Evolutionary conservation across 2,797 vertebrate species (phyloP).

Genomic region (Petrocephalus schoutedeni): DNA sequence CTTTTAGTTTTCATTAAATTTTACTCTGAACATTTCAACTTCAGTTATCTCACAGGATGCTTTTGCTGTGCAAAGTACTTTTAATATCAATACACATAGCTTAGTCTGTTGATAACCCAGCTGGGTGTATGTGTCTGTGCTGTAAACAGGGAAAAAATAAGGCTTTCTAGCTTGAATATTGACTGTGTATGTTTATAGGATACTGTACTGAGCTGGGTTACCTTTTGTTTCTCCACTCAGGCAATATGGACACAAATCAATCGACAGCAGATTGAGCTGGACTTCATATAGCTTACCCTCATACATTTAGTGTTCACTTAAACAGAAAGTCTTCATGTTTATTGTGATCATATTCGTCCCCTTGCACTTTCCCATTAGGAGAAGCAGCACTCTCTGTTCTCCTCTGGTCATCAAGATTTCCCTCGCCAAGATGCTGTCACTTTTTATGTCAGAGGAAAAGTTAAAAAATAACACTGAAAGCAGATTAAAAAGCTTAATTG

Average conservation of each 20-base stretch:
- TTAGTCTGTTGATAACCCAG: neutral
- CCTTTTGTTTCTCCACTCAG: neutral
- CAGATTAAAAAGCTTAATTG: neutral
- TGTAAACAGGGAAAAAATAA: neutral
- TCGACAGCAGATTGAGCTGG: neutral
- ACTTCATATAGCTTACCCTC: neutral
- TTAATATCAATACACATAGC: neutral
- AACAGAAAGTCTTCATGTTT: neutral
- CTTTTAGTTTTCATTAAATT: too few relatives aligned
- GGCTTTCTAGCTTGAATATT: neutral
- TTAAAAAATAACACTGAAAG: neutral
- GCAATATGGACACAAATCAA: neutral
- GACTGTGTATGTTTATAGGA: neutral
- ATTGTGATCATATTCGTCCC: neutral
- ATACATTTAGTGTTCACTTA: neutral
- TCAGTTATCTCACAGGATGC: neutral
- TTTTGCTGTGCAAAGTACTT: neutral
- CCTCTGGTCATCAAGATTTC: neutral
- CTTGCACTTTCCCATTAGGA: neutral
- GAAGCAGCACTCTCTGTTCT: neutral
- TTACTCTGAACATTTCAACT: neutral
- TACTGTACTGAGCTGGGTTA: neutral
- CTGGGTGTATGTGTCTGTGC: neutral
- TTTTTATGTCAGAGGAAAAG: neutral
- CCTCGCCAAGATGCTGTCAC: neutral